These are phyloP conservation scores for Pollicipes pollicipes DNA, from an alignment of 1,140 invertebrate species.

Conservation along the genomic window DNA sequence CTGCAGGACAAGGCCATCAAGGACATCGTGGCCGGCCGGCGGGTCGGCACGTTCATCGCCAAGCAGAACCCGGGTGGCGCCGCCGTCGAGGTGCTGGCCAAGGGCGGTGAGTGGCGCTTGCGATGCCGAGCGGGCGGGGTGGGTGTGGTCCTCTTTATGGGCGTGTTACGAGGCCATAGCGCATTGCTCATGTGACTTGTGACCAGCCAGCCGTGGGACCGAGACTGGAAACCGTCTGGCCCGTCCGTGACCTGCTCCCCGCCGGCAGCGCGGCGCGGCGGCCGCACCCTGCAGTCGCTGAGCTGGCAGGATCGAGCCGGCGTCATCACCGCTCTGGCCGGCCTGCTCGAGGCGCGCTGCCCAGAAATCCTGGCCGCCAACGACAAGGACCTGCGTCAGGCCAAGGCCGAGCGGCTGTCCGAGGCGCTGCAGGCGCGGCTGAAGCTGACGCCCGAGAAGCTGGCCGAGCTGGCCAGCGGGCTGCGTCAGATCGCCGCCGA, in stretches of 20 bases:
- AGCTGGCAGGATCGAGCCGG: conserved; percentile 57
- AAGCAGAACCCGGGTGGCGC: conserved; percentile 37
- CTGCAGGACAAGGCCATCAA: conserved; percentile 85
- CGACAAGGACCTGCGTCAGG: conserved; percentile 62
- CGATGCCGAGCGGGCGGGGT: no score
- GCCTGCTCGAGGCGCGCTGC: conserved; percentile 61
- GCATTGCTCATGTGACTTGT: no score
- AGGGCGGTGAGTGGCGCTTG: conserved; percentile 61
- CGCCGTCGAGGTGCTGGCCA: conserved; percentile 66
- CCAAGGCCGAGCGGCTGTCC: conserved; percentile 53
- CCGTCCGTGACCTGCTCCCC: no score
- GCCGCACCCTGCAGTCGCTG: conserved; percentile 58
- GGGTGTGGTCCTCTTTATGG: no score
- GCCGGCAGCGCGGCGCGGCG: conserved; percentile 62
- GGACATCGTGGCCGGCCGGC: conserved; percentile 73
- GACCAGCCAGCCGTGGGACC: no score
- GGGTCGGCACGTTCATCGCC: conserved; percentile 96
- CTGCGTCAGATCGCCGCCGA: conserved; percentile 81
- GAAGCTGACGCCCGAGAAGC: conserved; percentile 70
- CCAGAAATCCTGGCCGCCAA: conserved; percentile 77
- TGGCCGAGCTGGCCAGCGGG: conserved; percentile 66
- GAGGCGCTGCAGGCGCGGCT: conserved; percentile 65
- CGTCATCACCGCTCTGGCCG: conserved; percentile 72
- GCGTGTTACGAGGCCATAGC: no score
- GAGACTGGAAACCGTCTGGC: no score